Conservation (phyloP, 2,113 vertebrate genomes). For the Drymodes brunneopygia region DNA sequence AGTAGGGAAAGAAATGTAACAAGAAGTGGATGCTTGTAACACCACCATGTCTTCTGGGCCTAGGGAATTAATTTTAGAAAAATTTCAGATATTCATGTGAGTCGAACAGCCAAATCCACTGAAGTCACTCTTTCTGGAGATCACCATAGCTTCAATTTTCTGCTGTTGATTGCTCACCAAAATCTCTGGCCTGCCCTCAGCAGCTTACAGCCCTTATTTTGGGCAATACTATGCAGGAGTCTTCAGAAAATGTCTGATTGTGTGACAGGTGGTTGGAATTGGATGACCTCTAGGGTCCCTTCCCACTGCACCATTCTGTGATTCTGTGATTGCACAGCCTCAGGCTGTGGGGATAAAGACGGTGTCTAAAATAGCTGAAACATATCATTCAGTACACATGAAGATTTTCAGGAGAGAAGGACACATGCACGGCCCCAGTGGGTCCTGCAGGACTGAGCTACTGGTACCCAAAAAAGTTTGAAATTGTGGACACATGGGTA, state of each 20-base stretch:
- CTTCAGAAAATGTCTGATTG: neutral
- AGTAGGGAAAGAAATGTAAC: neutral
- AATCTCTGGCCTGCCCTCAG: neutral
- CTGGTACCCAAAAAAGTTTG: too few species aligned
- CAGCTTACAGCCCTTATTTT: neutral
- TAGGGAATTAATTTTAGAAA: neutral
- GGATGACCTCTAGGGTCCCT: neutral
- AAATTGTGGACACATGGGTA: neutral
- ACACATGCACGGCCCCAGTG: rapidly evolving
- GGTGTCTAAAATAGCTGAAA: neutral
- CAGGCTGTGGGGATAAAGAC: neutral
- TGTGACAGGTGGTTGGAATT: neutral
- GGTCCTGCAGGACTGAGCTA: neutral
- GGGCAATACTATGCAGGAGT: neutral
- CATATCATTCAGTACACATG: rapidly evolving
- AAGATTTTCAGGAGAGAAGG: neutral
- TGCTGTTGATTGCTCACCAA: neutral
- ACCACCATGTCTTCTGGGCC: neutral
- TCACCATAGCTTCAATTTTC: neutral
- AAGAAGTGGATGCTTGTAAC: neutral
- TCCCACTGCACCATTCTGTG: neutral
- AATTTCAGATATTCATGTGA: neutral
- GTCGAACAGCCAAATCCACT: neutral
- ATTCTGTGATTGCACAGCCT: neutral
- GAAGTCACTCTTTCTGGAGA: neutral